Evolutionary conservation across 2,113 vertebrate species (phyloP).

Genomic region (Melanerpes aurifrons): DNA sequence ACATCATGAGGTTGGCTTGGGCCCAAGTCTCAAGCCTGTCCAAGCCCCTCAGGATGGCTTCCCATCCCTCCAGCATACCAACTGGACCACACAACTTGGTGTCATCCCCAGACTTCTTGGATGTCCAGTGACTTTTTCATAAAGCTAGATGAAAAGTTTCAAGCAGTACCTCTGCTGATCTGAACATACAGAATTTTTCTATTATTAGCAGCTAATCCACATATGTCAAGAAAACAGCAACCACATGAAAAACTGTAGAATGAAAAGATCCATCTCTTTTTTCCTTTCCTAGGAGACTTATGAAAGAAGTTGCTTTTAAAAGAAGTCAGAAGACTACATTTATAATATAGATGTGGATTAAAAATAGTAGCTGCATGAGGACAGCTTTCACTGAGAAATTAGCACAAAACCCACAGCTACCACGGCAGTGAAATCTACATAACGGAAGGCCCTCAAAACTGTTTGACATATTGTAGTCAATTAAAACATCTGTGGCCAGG

Average conservation of each 20-base stretch:
- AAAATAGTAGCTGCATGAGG: neutral
- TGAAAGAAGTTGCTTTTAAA: neutral
- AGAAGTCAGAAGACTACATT: neutral
- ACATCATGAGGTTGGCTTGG: too few relatives aligned
- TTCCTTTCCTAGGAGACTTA: neutral
- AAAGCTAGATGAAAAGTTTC: neutral
- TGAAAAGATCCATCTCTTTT: neutral
- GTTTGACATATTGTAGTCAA: neutral
- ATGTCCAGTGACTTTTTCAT: neutral
- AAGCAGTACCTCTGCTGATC: neutral
- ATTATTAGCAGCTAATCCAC: neutral
- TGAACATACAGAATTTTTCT: neutral
- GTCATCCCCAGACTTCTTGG: neutral
- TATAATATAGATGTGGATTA: neutral
- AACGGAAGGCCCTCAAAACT: neutral
- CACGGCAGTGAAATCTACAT: neutral
- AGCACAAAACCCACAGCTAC: neutral
- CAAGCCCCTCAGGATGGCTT: too few relatives aligned
- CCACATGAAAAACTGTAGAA: neutral
- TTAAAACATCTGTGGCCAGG: slow-evolving; percentile 3
- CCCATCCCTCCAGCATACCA: too few relatives aligned
- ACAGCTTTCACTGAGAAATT: neutral
- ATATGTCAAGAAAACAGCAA: neutral
- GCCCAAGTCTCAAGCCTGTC: too few relatives aligned
- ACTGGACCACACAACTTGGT: too few relatives aligned